These are phyloP conservation scores for Meteorus cinctellus DNA, from an alignment of 2,888 invertebrate genomes.

Conservation along the genomic window DNA sequence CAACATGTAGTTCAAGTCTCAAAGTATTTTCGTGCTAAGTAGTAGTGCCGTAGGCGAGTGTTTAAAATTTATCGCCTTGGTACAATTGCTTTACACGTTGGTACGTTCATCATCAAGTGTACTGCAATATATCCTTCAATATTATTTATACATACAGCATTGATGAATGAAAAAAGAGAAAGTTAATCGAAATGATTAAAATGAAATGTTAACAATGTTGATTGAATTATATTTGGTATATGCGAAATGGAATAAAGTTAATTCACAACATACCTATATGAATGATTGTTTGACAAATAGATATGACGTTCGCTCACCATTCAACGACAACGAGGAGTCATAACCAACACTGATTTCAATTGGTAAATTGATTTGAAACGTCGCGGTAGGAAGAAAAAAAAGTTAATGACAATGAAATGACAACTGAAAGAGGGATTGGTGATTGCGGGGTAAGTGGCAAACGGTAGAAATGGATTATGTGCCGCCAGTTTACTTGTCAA, in stretches of 20 bases:
- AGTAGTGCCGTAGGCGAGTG: slow-evolving; percentile 77
- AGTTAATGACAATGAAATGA: background rate
- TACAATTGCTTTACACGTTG: slow-evolving; percentile 71
- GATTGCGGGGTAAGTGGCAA: slow-evolving; percentile 12
- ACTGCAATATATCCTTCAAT: background rate
- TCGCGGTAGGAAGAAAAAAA: slow-evolving; percentile 48
- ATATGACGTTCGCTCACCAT: slow-evolving; percentile 34
- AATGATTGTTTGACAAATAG: slow-evolving; percentile 37
- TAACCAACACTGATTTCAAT: slow-evolving; percentile 70
- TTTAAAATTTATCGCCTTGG: slow-evolving; percentile 71
- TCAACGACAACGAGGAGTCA: slow-evolving; percentile 28
- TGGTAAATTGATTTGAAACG: slow-evolving; percentile 70
- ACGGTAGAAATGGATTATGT: slow-evolving; percentile 14
- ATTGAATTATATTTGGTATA: slow-evolving; percentile 26
- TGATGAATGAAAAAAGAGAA: background rate
- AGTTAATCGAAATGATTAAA: background rate
- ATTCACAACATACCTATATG: slow-evolving; percentile 29
- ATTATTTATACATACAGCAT: background rate
- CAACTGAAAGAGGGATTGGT: slow-evolving; percentile 47
- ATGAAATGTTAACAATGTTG: slow-evolving; percentile 14
- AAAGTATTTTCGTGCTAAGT: slow-evolving; percentile 73
- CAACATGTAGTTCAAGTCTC: background rate
- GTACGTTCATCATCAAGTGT: slow-evolving; percentile 36
- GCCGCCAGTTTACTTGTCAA: slow-evolving; percentile 38
- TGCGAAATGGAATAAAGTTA: slow-evolving; percentile 37